Percentiles rank a stretch among this genome's conserved stretches.
These are phyloP conservation scores for Ianthella basta DNA, from an alignment of 37 sponge, comb jelly and placozoan genomes.

Conservation along the genomic window DNA sequence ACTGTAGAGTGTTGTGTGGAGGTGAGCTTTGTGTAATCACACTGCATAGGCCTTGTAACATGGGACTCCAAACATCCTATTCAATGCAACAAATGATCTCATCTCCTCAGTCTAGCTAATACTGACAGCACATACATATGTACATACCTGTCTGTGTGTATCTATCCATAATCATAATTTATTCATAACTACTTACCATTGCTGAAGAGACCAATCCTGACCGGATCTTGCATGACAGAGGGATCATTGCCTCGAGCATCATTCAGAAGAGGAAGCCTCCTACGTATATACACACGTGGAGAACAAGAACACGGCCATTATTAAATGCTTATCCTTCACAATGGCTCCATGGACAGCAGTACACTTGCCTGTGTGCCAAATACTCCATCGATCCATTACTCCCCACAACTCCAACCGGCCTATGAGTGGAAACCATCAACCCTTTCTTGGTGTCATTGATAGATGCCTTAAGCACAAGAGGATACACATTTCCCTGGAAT, in stretches of 20 bases:
- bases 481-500: constrained; percentile 34
- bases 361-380: constrained; percentile 36
- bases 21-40: no score
- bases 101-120: no score
- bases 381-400: constrained; percentile 5
- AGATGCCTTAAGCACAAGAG: constrained; percentile 28
- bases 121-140: no score
- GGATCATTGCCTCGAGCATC: constrained; percentile 46
- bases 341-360: no score
- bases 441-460: neutral
- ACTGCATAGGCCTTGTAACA: no score
- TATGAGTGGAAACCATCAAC: constrained; percentile 7
- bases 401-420: constrained; percentile 36
- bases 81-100: no score
- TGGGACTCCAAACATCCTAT: no score
- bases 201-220: constrained; percentile 23
- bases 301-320: no score
- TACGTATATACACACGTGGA: neutral
- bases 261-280: constrained; percentile 20
- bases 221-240: constrained; percentile 38
- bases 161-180: no score
- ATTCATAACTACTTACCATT: neutral
- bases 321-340: no score
- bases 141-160: no score
- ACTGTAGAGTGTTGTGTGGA: neutral